Evolutionary conservation across 2,888 invertebrate species (phyloP).

Genomic region (Frankliniella fusca): DNA sequence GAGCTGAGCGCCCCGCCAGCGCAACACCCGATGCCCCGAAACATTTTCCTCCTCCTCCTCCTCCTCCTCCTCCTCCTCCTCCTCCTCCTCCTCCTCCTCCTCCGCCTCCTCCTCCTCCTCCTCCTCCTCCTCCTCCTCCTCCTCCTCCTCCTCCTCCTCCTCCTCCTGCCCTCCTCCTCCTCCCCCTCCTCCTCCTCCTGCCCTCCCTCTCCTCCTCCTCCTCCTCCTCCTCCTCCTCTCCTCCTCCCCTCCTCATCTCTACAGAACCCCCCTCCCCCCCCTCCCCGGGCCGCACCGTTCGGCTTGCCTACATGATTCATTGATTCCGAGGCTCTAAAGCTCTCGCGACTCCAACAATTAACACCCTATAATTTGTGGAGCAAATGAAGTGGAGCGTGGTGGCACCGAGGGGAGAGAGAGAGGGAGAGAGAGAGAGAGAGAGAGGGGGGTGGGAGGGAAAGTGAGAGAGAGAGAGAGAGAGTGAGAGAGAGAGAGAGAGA

Average conservation of each 20-base stretch:
- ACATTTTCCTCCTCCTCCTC: too few species aligned
- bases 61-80: too few species aligned
- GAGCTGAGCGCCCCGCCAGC: too few species aligned
- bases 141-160: not conserved
- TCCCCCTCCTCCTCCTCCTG: not conserved
- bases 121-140: not conserved
- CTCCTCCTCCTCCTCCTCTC: not conserved
- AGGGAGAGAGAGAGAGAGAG: not conserved
- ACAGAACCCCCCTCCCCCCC: not conserved
- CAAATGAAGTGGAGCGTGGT: slow-evolving; percentile 7
- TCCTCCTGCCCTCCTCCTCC: not conserved
- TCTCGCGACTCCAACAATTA: slow-evolving; percentile 12
- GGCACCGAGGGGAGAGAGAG: not conserved
- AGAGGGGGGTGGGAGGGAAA: not conserved
- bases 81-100: too few species aligned
- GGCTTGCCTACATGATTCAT: not conserved
- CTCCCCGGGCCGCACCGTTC: not conserved
- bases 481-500: too few species aligned
- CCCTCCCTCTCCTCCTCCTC: not conserved
- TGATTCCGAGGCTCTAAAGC: not conserved
- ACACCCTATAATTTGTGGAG: slow-evolving; percentile 21
- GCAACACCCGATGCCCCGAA: too few species aligned
- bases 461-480: not conserved
- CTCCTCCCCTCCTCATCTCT: not conserved
- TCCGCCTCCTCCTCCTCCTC: too few species aligned